phyloP scores from a whole-genome alignment of 2,888 invertebrate species.

The Diarsia dahlii region DNA sequence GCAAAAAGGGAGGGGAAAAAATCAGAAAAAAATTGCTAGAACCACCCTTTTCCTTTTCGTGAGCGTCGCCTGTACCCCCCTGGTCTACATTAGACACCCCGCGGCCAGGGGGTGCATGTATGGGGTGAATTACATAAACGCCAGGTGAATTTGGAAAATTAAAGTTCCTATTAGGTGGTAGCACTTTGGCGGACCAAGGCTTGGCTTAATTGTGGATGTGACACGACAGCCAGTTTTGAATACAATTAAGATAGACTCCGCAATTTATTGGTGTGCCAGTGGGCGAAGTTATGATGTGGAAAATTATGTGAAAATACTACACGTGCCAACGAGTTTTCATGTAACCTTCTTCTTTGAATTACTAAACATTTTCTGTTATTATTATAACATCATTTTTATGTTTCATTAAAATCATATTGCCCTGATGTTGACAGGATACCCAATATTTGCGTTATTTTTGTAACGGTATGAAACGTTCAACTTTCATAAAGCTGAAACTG shows the following conservation, averaged over 20 bases:
- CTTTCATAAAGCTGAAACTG: neutral
- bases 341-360: neutral
- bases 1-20: conserved; percentile 85
- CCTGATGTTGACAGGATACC: neutral
- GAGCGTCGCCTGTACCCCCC: conserved; percentile 84
- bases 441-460: neutral
- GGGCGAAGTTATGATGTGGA: conserved; percentile 22
- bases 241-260: conserved; percentile 54
- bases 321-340: neutral
- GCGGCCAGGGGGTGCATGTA: conserved; percentile 81
- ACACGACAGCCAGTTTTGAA: conserved; percentile 63
- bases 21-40: conserved; percentile 89
- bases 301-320: conserved; percentile 10
- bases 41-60: conserved; percentile 90
- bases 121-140: conserved; percentile 87
- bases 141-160: conserved; percentile 90
- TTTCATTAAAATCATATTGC: neutral
- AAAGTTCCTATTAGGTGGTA: conserved; percentile 77
- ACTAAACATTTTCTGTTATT: neutral
- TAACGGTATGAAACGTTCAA: neutral
- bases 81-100: conserved; percentile 84
- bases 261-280: conserved; percentile 36
- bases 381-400: conserved; percentile 4
- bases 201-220: conserved; percentile 66
- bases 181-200: conserved; percentile 62